These are phyloP conservation scores for Cephalopholis sonnerati DNA, from an alignment of 2,113 vertebrate species.

Conservation along the genomic window DNA sequence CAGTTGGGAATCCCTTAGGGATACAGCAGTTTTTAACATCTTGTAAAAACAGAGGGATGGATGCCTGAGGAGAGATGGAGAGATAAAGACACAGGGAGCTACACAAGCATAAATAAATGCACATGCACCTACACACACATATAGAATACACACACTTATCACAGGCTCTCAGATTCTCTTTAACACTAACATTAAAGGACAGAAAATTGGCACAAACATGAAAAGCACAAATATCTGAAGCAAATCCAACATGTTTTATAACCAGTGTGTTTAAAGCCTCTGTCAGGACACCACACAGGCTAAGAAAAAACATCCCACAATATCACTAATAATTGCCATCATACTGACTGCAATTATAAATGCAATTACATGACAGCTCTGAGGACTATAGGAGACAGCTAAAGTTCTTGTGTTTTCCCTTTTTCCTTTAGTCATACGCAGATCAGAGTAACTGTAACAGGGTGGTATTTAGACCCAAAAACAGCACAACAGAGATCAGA, in stretches of 20 bases:
- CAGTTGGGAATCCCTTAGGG: conserved; percentile 28
- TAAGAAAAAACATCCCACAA: not conserved
- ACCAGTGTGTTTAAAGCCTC: not conserved
- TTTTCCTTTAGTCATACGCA: not conserved
- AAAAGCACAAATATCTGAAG: conserved; percentile 13
- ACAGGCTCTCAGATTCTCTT: conserved; percentile 7
- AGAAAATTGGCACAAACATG: conserved; percentile 5
- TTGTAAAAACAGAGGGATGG: conserved; percentile 25
- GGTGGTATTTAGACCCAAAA: too few relatives aligned
- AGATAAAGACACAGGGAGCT: conserved; percentile 19
- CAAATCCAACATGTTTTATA: conserved; percentile 23
- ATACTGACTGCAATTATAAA: not conserved
- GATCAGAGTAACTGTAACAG: not conserved
- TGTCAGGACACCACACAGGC: not conserved
- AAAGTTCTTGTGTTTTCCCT: not conserved
- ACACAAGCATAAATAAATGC: conserved; percentile 5
- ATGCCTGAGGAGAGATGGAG: conserved; percentile 41
- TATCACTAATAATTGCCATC: not conserved
- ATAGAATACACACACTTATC: conserved; percentile 5
- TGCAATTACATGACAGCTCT: not conserved
- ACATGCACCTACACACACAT: not conserved
- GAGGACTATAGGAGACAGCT: too few relatives aligned
- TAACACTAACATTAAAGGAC: conserved; percentile 25
- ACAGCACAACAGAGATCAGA: too few relatives aligned
- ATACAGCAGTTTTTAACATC: conserved; percentile 27